phyloP scores from a whole-genome alignment of 2,113 vertebrate genomes.

The Lophotis ruficrista region DNA sequence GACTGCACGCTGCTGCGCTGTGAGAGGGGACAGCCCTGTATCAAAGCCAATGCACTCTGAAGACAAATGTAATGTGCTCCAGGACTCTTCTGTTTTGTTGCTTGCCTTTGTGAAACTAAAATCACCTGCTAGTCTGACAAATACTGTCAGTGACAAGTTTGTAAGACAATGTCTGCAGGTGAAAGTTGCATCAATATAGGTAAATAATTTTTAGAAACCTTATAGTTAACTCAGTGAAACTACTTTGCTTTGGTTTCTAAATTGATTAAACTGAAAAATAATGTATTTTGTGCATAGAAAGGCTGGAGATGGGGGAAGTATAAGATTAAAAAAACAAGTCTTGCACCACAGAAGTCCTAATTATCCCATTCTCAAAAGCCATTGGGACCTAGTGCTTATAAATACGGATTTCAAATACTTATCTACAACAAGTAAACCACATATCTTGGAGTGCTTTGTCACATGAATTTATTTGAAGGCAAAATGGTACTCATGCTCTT shows the following conservation, averaged over 20 bases:
- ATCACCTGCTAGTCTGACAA: not conserved
- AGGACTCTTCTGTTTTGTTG: not conserved
- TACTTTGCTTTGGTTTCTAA: not conserved
- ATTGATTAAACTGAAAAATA: not conserved
- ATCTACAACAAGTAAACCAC: not conserved
- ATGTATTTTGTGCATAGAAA: not conserved
- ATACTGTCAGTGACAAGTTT: not conserved
- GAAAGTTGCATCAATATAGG: not conserved
- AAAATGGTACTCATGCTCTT: not conserved
- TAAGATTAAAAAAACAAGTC: not conserved
- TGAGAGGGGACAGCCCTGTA: not conserved
- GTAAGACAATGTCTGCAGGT: not conserved
- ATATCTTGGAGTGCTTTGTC: not conserved
- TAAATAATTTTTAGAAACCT: not conserved
- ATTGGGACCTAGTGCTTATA: not conserved
- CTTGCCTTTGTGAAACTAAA: not conserved
- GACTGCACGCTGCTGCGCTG: not conserved
- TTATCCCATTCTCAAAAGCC: not conserved
- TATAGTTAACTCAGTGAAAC: not conserved
- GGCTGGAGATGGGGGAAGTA: not conserved
- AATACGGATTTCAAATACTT: not conserved
- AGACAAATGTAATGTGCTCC: accelerated
- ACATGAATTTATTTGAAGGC: not conserved
- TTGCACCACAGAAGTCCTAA: not conserved
- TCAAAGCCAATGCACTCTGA: not conserved